These are phyloP conservation scores for Netelia melanura DNA, from an alignment of 2,888 invertebrate genomes.

Conservation along the genomic window DNA sequence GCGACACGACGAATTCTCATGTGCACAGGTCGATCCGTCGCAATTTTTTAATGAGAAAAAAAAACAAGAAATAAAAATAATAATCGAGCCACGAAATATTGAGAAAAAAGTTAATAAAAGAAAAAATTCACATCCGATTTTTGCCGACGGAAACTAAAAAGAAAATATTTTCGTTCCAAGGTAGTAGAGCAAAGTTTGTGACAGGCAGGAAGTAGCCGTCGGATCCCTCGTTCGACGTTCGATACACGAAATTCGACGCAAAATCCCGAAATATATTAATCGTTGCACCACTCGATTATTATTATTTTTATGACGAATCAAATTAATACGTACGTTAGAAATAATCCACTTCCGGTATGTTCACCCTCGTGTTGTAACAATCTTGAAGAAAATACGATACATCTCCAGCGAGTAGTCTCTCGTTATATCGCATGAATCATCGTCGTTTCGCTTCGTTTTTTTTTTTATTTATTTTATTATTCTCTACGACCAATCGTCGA, in stretches of 20 bases:
- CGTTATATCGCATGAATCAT: constrained; percentile 22
- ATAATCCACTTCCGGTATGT: constrained; percentile 42
- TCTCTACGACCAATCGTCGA: neutral
- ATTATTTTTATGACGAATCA: neutral
- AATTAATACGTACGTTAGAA: constrained; percentile 44
- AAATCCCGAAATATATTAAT: neutral
- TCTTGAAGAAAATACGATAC: constrained; percentile 7
- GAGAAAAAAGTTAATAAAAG: too few relatives aligned
- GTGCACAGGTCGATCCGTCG: too few relatives aligned
- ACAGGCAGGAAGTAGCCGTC: neutral
- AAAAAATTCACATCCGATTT: too few relatives aligned
- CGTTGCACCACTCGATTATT: neutral
- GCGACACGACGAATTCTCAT: too few relatives aligned
- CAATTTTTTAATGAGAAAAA: too few relatives aligned
- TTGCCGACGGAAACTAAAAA: too few relatives aligned
- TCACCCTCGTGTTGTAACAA: constrained; percentile 12
- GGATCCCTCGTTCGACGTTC: neutral
- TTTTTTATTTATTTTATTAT: neutral
- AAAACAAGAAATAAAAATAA: too few relatives aligned
- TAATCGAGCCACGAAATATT: too few relatives aligned
- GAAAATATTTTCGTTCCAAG: neutral
- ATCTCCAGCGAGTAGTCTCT: constrained; percentile 36
- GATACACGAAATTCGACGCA: neutral
- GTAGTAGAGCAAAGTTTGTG: neutral
- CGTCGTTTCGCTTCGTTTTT: neutral